Evolutionary conservation across 2,113 vertebrate genomes (phyloP).

Genomic region (Corythoichthys intestinalis): DNA sequence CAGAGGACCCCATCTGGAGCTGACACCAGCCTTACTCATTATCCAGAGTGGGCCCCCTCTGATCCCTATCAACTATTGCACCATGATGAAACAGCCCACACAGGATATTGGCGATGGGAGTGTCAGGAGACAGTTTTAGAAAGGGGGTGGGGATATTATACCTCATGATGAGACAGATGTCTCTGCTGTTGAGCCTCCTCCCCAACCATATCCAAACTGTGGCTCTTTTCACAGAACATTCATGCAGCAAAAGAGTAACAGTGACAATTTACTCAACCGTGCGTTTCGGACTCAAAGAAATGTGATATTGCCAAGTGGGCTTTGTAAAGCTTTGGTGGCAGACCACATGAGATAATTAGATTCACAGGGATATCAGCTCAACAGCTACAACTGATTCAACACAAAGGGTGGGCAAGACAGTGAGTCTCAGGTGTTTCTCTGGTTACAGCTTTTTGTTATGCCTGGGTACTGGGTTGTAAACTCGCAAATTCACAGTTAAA

Average conservation of each 20-base stretch:
- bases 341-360: neutral
- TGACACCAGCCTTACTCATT: slow-evolving; percentile 61
- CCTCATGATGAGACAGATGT: slow-evolving; percentile 59
- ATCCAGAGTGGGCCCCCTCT: slow-evolving; percentile 57
- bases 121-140: slow-evolving; percentile 19
- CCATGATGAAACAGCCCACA: slow-evolving; percentile 43
- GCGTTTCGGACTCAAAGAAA: no score
- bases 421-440: neutral
- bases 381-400: neutral
- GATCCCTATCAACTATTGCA: slow-evolving; percentile 55
- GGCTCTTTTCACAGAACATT: neutral
- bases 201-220: slow-evolving; percentile 30
- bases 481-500: slow-evolving; percentile 30
- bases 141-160: slow-evolving; percentile 2
- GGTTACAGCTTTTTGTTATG: neutral
- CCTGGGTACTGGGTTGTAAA: neutral
- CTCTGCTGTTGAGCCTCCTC: slow-evolving; percentile 33
- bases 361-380: neutral
- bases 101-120: slow-evolving; percentile 49
- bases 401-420: neutral
- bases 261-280: neutral
- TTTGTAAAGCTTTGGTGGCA: neutral
- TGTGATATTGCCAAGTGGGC: no score
- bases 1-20: slow-evolving; percentile 37
- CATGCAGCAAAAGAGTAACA: neutral